Evolutionary conservation across 2,113 vertebrate genomes (phyloP).

Genomic region (Psittacula cyanocephala): DNA sequence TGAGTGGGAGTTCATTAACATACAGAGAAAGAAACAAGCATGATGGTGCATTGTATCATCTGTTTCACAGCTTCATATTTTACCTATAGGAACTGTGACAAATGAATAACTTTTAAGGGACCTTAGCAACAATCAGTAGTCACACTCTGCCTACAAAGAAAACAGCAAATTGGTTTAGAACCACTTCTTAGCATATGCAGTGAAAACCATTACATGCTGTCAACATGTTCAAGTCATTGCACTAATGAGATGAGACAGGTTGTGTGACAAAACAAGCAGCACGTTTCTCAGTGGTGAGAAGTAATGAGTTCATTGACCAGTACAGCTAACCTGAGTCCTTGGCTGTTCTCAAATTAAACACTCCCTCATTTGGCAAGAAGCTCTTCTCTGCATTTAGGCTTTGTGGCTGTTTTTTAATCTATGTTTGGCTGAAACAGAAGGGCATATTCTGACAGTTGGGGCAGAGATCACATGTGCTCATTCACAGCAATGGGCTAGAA

Average conservation of each 20-base stretch:
- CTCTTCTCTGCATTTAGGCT: neutral
- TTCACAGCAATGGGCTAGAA: neutral
- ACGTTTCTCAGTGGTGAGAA: neutral
- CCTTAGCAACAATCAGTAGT: slow-evolving; percentile 36
- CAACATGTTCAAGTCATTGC: slow-evolving; percentile 20
- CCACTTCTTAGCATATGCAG: slow-evolving; percentile 2
- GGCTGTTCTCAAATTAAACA: neutral
- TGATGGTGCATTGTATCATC: neutral
- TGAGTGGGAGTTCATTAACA: neutral
- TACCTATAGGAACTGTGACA: neutral
- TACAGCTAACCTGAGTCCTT: neutral
- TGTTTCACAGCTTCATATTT: neutral
- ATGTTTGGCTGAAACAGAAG: neutral
- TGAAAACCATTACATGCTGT: slow-evolving; percentile 23
- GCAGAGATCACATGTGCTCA: neutral
- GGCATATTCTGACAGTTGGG: neutral
- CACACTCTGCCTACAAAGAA: slow-evolving; percentile 37
- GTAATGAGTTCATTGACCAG: neutral
- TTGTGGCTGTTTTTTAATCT: neutral
- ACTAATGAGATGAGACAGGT: slow-evolving; percentile 58
- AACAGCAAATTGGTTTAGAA: slow-evolving; percentile 63
- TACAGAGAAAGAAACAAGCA: neutral
- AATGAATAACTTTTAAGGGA: neutral
- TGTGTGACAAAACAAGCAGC: slow-evolving; percentile 28
- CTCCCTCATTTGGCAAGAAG: neutral